Percentiles rank a stretch among this genome's conserved stretches.
These are phyloP conservation scores for Cnemophilus loriae DNA, from an alignment of 2,113 vertebrate genomes.

Conservation along the genomic window DNA sequence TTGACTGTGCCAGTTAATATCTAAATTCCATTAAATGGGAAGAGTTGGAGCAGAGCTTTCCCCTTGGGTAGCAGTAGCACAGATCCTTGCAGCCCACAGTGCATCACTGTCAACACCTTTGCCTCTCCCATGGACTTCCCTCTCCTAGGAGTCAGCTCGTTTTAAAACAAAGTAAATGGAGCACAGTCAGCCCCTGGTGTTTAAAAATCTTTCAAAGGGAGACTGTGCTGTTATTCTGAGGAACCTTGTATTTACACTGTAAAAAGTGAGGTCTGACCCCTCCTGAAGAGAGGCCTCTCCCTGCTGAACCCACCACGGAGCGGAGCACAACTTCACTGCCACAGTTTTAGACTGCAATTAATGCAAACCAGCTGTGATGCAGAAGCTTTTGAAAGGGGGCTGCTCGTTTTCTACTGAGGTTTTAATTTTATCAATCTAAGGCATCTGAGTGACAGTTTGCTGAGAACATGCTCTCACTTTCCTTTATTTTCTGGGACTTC, in stretches of 20 bases:
- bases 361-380: constrained; percentile 75
- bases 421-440: constrained; percentile 61
- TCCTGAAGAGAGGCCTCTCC: constrained; percentile 65
- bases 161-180: constrained; percentile 72
- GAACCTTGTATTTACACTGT: constrained; percentile 69
- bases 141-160: not conserved
- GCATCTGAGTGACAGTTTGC: constrained; percentile 2
- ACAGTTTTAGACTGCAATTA: constrained; percentile 67
- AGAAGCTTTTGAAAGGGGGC: constrained; percentile 28
- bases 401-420: constrained; percentile 43
- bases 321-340: constrained; percentile 45
- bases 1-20: not conserved
- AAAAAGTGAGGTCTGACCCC: constrained; percentile 69
- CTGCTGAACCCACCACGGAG: constrained; percentile 32
- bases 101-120: not conserved
- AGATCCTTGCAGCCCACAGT: not conserved
- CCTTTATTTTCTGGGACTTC: not conserved
- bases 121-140: not conserved
- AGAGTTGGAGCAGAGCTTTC: not conserved
- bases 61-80: not conserved
- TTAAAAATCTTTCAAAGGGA: constrained; percentile 68
- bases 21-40: not conserved
- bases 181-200: constrained; percentile 46
- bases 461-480: not conserved
- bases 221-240: constrained; percentile 37